These are phyloP conservation scores for Metacarcinus magister DNA, from an alignment of 2,888 invertebrate species.

Conservation along the genomic window DNA sequence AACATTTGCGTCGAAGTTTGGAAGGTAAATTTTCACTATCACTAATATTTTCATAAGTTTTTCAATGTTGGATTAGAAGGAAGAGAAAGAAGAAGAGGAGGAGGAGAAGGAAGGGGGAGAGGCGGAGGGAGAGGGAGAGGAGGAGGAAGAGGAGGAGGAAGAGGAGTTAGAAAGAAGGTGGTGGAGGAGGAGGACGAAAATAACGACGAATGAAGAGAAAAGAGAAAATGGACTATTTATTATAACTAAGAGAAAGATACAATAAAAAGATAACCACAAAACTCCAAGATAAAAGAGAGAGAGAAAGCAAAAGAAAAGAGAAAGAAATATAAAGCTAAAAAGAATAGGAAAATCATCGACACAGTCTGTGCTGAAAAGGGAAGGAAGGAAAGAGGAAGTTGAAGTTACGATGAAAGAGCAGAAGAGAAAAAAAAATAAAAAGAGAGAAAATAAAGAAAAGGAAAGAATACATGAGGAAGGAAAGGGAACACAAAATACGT, in stretches of 20 bases:
- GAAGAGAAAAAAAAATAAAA: not conserved
- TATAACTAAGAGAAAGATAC: too few relatives aligned
- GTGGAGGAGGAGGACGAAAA: too few relatives aligned
- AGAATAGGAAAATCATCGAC: not conserved
- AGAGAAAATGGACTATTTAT: too few relatives aligned
- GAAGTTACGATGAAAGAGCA: not conserved
- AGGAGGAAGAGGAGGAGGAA: not conserved
- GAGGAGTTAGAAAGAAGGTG: not conserved
- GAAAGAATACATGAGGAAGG: not conserved
- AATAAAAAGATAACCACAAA: too few relatives aligned
- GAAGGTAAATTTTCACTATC: conserved; percentile 3
- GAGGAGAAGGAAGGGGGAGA: not conserved
- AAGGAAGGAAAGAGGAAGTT: not conserved
- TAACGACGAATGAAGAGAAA: too few relatives aligned
- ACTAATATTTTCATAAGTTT: not conserved
- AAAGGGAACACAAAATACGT: not conserved
- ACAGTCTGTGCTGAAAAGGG: not conserved
- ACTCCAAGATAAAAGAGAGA: not conserved
- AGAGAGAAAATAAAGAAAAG: not conserved
- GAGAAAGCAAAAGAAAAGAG: not conserved
- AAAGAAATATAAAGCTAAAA: not conserved
- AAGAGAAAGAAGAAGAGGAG: not conserved
- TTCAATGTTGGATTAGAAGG: not conserved
- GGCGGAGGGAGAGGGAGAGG: not conserved
- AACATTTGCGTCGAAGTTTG: not conserved